Evolutionary conservation across 2,113 vertebrate species (phyloP), one percentile per base, ranked within the genome.

Genomic region (Triplophysa dalaica): DNA sequence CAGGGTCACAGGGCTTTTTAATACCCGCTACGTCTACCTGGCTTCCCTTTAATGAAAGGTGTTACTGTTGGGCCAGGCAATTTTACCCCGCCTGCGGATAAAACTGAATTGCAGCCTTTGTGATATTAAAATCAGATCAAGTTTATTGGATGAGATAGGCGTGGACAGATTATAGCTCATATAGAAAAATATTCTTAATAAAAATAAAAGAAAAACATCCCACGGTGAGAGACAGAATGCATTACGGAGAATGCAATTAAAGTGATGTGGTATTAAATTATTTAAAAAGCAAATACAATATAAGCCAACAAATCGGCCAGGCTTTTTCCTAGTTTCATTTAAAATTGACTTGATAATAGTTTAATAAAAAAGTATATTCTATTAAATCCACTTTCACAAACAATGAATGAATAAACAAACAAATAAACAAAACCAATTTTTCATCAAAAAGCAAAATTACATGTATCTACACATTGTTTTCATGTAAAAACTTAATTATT

Each of bases 121-220:
- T n/a, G 22, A 48, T 75, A 80, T 80, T 67, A 75, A 74, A 80
- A 80, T 75, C 2, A 0, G 16, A 64, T 61, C 38, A 61, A 54
- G 8, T 80, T 72, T 80, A 73, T 72, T 38, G 60, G 26, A 76
- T 21, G 68, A 68, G 26, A 75, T 60, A 70, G 19, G 54, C 33
- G 56, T 58, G 22, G 12, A 60, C n/a, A 73, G 58, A 69, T 26
- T 48, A 69, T 69, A 50, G 24, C 21, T 69, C 43, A 8, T 17
- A 24, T 17, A 3, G 43, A 50, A 69, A 69, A 69, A 60, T 22
- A 22, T 58, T 58, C 12, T 33, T 73, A 24, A 60, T 41, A 0
- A 60, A 43, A 58, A 41, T 43, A 14, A 60, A 73, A 43, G 4
- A 60, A 58, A 56, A 1, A 4, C 3, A 45, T 45, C 22, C 22